Conservation (phyloP, 2,797 vertebrate genomes). For the Microcaecilia unicolor region DNA sequence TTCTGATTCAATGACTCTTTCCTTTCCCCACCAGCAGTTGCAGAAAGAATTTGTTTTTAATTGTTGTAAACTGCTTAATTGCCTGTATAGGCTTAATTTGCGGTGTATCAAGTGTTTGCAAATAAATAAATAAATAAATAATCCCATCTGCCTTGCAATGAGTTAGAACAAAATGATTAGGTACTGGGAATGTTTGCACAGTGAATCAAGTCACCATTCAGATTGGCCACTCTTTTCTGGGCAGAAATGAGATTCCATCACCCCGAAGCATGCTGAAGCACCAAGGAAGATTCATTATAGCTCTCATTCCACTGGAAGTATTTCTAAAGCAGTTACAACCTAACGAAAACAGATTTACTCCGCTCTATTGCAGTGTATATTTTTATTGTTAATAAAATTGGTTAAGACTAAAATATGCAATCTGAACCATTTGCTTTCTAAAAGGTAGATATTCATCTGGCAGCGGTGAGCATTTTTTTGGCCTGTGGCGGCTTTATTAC, state of each 20-base stretch:
- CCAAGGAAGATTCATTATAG: slow-evolving; percentile 16
- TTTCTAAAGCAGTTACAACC: slow-evolving; percentile 19
- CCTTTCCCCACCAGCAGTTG: too few relatives aligned
- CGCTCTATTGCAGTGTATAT: slow-evolving; percentile 6
- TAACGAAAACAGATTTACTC: slow-evolving; percentile 15
- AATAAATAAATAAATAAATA: too few relatives aligned
- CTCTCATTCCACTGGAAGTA: slow-evolving; percentile 7
- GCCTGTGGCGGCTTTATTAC: too few relatives aligned
- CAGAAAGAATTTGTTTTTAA: too few relatives aligned
- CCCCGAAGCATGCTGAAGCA: slow-evolving; percentile 18
- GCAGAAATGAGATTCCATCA: slow-evolving; percentile 24
- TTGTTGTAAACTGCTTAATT: too few relatives aligned
- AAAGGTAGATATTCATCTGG: too few relatives aligned
- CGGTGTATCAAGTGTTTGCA: too few relatives aligned
- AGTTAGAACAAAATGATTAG: slow-evolving; percentile 38
- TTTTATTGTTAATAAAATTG: slow-evolving; percentile 16
- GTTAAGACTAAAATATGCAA: too few relatives aligned
- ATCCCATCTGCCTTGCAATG: slow-evolving; percentile 46
- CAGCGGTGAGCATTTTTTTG: too few relatives aligned
- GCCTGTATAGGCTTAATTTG: too few relatives aligned
- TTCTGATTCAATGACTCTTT: too few relatives aligned
- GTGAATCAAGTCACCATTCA: slow-evolving; percentile 45
- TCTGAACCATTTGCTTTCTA: too few relatives aligned
- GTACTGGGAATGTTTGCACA: slow-evolving; percentile 40
- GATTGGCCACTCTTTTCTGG: slow-evolving; percentile 16